Percentiles rank a stretch among this genome's conserved stretches.
These are phyloP conservation scores for Leucosticte australis DNA, from an alignment of 2,113 vertebrate genomes.

Conservation along the genomic window DNA sequence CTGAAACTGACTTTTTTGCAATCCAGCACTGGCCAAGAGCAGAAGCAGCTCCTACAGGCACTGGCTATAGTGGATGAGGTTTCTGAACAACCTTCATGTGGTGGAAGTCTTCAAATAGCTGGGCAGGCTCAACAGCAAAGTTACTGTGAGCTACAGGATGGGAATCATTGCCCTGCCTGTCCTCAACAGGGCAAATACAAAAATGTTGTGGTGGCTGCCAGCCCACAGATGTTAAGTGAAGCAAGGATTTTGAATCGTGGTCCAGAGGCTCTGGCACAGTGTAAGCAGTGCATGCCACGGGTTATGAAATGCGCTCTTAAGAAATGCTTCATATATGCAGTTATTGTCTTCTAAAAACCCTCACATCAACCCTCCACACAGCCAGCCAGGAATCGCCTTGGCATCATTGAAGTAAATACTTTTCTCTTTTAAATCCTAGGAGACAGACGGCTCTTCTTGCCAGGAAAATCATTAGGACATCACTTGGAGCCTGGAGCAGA, in stretches of 20 bases:
- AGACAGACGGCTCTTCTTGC: neutral
- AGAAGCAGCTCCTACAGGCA: neutral
- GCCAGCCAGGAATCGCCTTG: neutral
- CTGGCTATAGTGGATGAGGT: neutral
- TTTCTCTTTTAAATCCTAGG: neutral
- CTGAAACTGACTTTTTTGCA: neutral
- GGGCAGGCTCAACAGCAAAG: neutral
- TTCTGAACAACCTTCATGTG: neutral
- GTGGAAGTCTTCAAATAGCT: neutral
- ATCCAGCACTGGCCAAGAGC: neutral
- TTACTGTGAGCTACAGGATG: neutral
- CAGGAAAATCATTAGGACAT: neutral
- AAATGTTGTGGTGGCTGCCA: neutral
- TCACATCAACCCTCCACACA: rapidly evolving
- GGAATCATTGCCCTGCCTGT: neutral
- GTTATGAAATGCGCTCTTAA: neutral
- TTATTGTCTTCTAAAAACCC: neutral
- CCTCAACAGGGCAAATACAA: neutral
- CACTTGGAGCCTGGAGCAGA: neutral
- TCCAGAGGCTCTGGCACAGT: neutral
- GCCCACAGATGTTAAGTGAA: neutral
- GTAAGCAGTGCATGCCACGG: neutral
- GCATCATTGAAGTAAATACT: neutral
- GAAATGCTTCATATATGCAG: neutral
- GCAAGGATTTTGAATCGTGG: neutral